Evolutionary conservation across 2,888 invertebrate species (phyloP), one percentile per base, ranked within the genome.

Genomic region (Neocrepidodera transversa): DNA sequence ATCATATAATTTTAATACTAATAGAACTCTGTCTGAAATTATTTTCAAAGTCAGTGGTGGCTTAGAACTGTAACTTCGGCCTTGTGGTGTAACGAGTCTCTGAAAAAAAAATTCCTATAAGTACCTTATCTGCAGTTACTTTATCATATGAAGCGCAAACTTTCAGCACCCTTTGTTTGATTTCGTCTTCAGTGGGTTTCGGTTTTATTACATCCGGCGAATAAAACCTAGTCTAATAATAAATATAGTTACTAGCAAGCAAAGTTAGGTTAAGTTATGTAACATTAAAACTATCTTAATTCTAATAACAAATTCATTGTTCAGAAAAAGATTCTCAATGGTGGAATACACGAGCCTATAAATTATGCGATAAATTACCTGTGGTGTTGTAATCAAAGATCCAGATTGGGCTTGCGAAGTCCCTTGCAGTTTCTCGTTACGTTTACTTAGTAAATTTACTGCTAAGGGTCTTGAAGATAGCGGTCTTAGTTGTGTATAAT

Each of bases 1-100:
- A 86, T 99, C 99, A 85, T 95, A 99, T 71, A 98, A 89, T 84
- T 93, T 92, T 76, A 99, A 89, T 68, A 97, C 95, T 82, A 99
- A 90, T 74, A 97, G 83, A 69, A 98, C 95, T 79, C 99, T 87
- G 79, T 93, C 91, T 78, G 86, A 82, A 80, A 97, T 91, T 75
- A 92, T 85, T 76, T 92, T 90, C 79, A 95, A 83, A 66, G 92
- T 85, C 75, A 94, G 84, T 67, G 93, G 93, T 68, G 88, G 84
- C 76, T 88, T 89, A 68, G 81, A 82, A 80, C 91, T 88, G 86
- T 89, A 92, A 81, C 84, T 84, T 81, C 91, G 88, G 76, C 82
- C 82, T 79, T 83, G 84, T 82, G 84, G 83, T 82, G 82, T 82
- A 83, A 81, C 82, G 79, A 83, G 81, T 80, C 81, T 85, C 88